Evolutionary conservation across 1,140 invertebrate species (phyloP), one percentile per base, ranked within the genome.

Genomic region (Orchesella cincta): DNA sequence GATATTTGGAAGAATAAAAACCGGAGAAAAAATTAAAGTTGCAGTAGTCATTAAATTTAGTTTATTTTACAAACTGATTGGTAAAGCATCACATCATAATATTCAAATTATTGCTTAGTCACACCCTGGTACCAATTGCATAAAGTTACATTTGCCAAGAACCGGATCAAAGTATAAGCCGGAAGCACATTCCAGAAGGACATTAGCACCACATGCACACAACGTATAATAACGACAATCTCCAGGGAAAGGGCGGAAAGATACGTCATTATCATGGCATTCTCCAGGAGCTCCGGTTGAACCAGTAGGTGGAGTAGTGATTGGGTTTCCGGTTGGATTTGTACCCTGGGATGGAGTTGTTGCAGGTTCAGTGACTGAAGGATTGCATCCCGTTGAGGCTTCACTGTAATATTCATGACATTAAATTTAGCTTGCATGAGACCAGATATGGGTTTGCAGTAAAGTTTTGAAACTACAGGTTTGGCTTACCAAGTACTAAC

Each of bases 111-210:
- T 46, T 8, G 39, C 39, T 73, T 16, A 73, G 31, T 73, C 71
- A 23, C 71, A 73, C 1, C 34, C 71, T 12, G 39, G 39, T 26
- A 77, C 77, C 20, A 79, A 31, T 33, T 79, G 78, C 26, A 72
- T 70, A 39, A 79, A 79, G 34, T 79, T 79, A 39, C 78, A 79
- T 23, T 71, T 57, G 12, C 28, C 23, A 1, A 79, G 46, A 8
- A 29, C 20, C 20, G 36, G 29, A 64, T 79, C 78, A 67, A 79
- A 79, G 35, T 76, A 73, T 5, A 79, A 46, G 5, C 78, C 78
- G 1, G 62, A 64, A 36, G 78, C 78, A 64, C 78, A 79, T 35
- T 79, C 29, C 26, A 76, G 52, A 3, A 79, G 64, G n/a, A 79
- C 54, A 5, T 70, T 29, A 1, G 46, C 74, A 28, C 78, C 78